Percentiles rank a stretch among this genome's conserved stretches.
Conservation (phyloP, 2,113 vertebrate species). For the Crocuta crocuta region DNA sequence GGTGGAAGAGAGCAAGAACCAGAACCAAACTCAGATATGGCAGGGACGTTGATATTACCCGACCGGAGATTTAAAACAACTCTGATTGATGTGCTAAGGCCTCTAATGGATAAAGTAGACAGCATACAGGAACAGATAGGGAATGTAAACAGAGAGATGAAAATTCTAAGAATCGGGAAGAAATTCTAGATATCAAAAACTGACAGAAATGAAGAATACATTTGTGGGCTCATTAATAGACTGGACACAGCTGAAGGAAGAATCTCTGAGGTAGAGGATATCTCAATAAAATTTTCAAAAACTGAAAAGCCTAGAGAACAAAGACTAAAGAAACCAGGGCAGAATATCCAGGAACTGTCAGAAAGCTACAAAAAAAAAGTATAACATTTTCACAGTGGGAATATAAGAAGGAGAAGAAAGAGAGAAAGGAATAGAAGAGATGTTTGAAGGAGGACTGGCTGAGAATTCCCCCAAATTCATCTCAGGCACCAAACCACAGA, state of each 20-base stretch:
- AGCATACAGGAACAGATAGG: background rate
- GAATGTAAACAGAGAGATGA: background rate
- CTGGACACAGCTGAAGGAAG: background rate
- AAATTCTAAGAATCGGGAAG: background rate
- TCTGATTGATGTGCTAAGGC: background rate
- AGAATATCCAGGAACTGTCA: background rate
- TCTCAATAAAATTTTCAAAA: background rate
- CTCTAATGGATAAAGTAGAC: background rate
- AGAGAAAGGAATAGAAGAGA: background rate
- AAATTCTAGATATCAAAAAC: background rate
- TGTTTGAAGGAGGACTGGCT: background rate
- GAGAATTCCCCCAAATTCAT: background rate
- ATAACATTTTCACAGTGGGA: background rate
- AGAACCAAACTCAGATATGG: background rate
- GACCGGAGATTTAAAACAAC: background rate
- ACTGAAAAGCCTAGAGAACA: background rate
- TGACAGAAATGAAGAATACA: background rate
- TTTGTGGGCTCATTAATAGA: background rate
- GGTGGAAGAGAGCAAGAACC: background rate
- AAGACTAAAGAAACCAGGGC: background rate
- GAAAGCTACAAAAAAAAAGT: background rate
- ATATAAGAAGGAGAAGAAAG: background rate
- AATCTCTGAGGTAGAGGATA: background rate
- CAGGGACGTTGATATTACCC: background rate
- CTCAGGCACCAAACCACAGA: background rate